phyloP scores from a whole-genome alignment of 2,113 vertebrate species.

The Gorilla gorilla region DNA sequence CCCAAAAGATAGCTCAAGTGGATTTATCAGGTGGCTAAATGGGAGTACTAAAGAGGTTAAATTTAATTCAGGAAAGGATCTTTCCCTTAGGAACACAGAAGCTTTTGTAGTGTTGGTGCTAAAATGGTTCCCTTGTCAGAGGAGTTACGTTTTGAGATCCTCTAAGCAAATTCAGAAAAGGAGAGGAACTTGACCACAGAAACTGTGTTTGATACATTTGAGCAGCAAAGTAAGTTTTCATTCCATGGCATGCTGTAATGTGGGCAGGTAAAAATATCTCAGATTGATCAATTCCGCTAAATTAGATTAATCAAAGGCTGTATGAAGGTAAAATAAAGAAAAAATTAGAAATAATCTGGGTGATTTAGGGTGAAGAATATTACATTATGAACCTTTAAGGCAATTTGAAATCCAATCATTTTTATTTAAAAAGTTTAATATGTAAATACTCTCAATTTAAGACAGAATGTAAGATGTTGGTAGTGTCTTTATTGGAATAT shows the following conservation, averaged over 20 bases:
- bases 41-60: constrained; percentile 51
- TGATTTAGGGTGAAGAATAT: constrained; percentile 28
- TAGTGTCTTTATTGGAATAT: not conserved
- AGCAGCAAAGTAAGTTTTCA: not conserved
- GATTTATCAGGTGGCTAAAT: constrained; percentile 76
- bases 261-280: not conserved
- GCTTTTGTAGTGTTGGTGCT: constrained; percentile 67
- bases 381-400: not conserved
- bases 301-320: not conserved
- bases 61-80: constrained; percentile 66
- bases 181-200: constrained; percentile 46
- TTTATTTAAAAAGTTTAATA: not conserved
- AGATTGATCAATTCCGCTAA: not conserved
- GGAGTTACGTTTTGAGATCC: not conserved
- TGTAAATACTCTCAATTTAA: not conserved
- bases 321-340: not conserved
- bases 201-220: not conserved
- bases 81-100: constrained; percentile 68
- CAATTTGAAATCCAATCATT: not conserved
- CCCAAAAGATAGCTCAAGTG: constrained; percentile 68
- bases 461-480: not conserved
- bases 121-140: constrained; percentile 64
- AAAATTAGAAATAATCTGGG: constrained; percentile 14
- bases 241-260: not conserved
- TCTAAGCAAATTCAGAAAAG: constrained; percentile 32